Conservation (phyloP, 2,888 invertebrate genomes). For the Molanna angustata region DNA sequence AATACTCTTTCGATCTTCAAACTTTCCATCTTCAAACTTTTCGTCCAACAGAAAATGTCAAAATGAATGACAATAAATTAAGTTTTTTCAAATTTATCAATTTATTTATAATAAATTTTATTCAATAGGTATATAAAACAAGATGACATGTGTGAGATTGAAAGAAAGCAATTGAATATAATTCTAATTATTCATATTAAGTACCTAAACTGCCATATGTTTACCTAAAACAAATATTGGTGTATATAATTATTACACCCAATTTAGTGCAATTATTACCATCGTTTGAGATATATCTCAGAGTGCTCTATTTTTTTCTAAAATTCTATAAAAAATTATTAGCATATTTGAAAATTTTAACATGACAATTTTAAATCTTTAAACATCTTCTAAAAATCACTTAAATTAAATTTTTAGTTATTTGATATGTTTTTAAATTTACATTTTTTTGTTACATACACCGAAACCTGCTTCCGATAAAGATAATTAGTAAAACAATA, state of each 20-base stretch:
- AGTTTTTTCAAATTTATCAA: no score
- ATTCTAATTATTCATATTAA: no score
- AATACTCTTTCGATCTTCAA: no score
- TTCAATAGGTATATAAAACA: no score
- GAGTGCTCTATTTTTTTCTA: constrained; percentile 19
- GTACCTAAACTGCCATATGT: no score
- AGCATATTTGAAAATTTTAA: constrained; percentile 10
- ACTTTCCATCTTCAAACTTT: no score
- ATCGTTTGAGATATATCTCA: constrained; percentile 8
- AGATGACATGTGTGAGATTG: no score
- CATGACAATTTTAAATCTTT: constrained; percentile 7
- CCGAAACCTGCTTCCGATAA: constrained; percentile 31
- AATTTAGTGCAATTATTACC: constrained; percentile 8
- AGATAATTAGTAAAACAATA: constrained; percentile 3
- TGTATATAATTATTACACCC: constrained; percentile 13
- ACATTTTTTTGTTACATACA: constrained; percentile 19
- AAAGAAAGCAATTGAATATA: no score
- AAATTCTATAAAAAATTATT: constrained; percentile 20
- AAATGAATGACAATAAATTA: no score
- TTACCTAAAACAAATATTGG: constrained; percentile 6
- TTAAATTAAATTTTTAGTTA: constrained; percentile 14
- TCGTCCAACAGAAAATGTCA: no score
- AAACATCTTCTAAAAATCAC: neutral
- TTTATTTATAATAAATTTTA: no score
- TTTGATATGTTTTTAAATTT: constrained; percentile 25